Evolutionary conservation across 2,888 invertebrate genomes (phyloP).

Genomic region (Athalia circularis): DNA sequence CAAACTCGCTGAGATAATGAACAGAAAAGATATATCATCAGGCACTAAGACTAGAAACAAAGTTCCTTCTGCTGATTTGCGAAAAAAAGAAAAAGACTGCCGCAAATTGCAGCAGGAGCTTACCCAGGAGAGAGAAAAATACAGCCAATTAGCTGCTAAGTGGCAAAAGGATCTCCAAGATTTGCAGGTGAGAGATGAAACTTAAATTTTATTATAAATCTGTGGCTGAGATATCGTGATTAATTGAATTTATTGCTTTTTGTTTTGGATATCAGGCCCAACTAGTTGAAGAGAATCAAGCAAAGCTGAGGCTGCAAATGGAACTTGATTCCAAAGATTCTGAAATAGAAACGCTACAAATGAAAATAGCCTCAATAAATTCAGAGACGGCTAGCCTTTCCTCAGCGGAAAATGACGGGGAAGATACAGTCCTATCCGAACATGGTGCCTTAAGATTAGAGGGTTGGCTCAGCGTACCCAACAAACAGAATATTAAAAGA

Average conservation of each 20-base stretch:
- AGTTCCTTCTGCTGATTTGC: slow-evolving; percentile 84
- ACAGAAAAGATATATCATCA: slow-evolving; percentile 88
- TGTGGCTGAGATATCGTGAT: neutral
- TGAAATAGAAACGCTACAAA: slow-evolving; percentile 94
- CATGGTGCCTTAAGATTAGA: slow-evolving; percentile 88
- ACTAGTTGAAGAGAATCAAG: slow-evolving; percentile 87
- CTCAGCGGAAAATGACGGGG: slow-evolving; percentile 91
- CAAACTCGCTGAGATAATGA: slow-evolving; percentile 98
- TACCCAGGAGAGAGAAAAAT: slow-evolving; percentile 95
- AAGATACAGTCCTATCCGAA: slow-evolving; percentile 79
- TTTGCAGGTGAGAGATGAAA: slow-evolving; percentile 70
- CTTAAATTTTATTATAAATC: neutral
- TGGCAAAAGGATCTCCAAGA: slow-evolving; percentile 92
- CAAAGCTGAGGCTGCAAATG: slow-evolving; percentile 90
- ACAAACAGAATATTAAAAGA: slow-evolving; percentile 94
- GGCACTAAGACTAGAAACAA: slow-evolving; percentile 88
- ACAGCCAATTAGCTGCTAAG: slow-evolving; percentile 89
- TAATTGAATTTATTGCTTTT: slow-evolving; percentile 26
- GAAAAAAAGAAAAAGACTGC: slow-evolving; percentile 96
- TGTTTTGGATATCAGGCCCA: slow-evolving; percentile 80
- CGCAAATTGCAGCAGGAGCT: slow-evolving; percentile 95
- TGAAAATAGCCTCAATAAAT: slow-evolving; percentile 86
- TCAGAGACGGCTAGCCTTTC: slow-evolving; percentile 94
- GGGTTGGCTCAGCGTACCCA: slow-evolving; percentile 97
- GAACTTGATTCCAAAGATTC: slow-evolving; percentile 97